Evolutionary conservation across 2,797 vertebrate genomes (phyloP), one percentile per base, ranked within the genome.

Genomic region (Cirrhinus mrigala): DNA sequence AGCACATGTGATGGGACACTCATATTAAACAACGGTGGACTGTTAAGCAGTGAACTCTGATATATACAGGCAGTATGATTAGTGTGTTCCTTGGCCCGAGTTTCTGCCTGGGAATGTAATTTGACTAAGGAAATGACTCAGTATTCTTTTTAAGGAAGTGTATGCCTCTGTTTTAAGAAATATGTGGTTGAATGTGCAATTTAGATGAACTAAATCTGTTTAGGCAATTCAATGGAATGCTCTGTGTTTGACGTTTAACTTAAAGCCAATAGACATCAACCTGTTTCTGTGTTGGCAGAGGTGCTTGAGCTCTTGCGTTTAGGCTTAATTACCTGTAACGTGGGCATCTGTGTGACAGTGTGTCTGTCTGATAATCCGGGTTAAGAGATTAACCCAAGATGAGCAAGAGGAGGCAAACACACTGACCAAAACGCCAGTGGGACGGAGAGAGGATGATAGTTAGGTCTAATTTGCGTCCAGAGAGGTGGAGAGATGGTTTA

Each of bases 331-430:
- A 92, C 87, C 88, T 89, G 70, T 91, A 92, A 90, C 86, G 90
- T 86, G 89, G 90, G 95, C 95, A 95, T 97, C 94, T 97, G 95
- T 80, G 74, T 82, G 83, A 62, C 52, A 74, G 80, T 84, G 81
- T 82, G 79, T 62, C 40, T 87, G 91, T 50, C 20, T 87, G 91
- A 92, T 97, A 97, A 97, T 97, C 96, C 75, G 94, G 95, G 95
- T 97, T 97, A 96, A 96, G 89, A 95, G 96, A 96, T 97, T 97
- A 97, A 92, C 93, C 87, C 80, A 90, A 93, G 91, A 76, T 37
- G 76, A 74, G 64, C 50, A 74, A 60, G 78, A 87, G 14, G 74
- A 84, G 79, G 58, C 58, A 50, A 46, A 74, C 27, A 79, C 60
- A 14, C 75, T 12, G 66, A 82, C 69, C 84, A 79, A 66, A 64